Percentiles rank a stretch among this genome's conserved stretches.
Conservation (phyloP, 2,888 invertebrate species). For the Lepidonotus clava region DNA sequence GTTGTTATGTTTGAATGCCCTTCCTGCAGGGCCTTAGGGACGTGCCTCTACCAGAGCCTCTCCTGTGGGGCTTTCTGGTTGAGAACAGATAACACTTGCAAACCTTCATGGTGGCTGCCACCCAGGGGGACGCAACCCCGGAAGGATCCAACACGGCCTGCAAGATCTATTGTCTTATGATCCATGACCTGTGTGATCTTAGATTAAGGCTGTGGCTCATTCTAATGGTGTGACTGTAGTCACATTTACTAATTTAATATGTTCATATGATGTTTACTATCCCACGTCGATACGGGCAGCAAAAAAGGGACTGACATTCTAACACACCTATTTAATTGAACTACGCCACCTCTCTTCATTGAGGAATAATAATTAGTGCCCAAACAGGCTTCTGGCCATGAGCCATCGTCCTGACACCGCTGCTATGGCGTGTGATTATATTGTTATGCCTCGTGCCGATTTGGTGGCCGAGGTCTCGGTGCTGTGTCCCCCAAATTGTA, state of each 20-base stretch:
- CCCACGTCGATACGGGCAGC: too few species aligned
- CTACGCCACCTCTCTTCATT: background rate
- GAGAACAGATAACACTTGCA: constrained; percentile 24
- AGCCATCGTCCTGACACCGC: background rate
- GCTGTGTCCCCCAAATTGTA: too few species aligned
- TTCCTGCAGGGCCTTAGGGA: background rate
- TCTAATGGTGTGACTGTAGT: too few species aligned
- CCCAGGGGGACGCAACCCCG: constrained; percentile 18
- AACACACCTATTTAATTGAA: background rate
- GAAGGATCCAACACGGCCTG: constrained; percentile 28
- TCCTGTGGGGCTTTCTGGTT: constrained; percentile 20
- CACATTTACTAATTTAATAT: too few species aligned
- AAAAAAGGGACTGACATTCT: too few species aligned
- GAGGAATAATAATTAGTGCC: background rate
- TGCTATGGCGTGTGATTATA: background rate
- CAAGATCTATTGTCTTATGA: constrained; percentile 17
- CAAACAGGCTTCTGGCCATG: background rate
- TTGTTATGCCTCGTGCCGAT: background rate
- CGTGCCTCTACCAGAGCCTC: background rate
- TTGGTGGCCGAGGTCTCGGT: background rate
- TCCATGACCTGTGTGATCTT: constrained; percentile 15
- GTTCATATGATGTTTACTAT: too few species aligned
- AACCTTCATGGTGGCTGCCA: background rate
- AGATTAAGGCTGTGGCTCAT: background rate
- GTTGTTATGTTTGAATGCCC: constrained; percentile 6